Conservation (phyloP, 2,888 invertebrate species). For the Pomacea canaliculata region DNA sequence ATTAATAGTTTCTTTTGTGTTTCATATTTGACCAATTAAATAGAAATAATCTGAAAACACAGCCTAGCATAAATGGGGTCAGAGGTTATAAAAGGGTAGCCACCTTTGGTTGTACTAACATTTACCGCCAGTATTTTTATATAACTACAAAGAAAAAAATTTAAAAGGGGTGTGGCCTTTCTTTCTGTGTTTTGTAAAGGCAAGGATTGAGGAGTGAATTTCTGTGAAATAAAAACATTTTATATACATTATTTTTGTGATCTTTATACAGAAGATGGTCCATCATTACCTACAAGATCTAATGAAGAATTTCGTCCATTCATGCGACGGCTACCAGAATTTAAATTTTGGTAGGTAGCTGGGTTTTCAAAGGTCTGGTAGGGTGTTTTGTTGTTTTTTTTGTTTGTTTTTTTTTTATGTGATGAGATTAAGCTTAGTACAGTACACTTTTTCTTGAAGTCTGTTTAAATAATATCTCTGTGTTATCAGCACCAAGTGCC, state of each 20-base stretch:
- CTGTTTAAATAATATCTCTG: not conserved
- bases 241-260: no score
- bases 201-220: no score
- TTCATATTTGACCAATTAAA: not conserved
- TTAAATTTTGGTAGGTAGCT: slow-evolving; percentile 89
- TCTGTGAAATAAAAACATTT: no score
- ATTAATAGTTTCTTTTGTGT: not conserved
- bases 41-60: no score
- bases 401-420: no score
- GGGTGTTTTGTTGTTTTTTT: not conserved
- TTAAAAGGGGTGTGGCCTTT: no score
- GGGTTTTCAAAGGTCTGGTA: not conserved
- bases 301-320: slow-evolving; percentile 99
- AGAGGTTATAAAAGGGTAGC: no score
- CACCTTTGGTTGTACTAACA: no score
- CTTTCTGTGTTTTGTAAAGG: no score
- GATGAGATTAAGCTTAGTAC: not conserved
- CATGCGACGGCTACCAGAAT: slow-evolving; percentile 95
- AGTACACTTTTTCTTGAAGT: not conserved
- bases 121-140: no score
- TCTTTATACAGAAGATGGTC: slow-evolving; percentile 80
- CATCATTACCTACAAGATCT: slow-evolving; percentile 92
- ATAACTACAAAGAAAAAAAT: no score
- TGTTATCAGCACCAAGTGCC: not conserved
- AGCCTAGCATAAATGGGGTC: no score